A percentile compares a stretch with the other conserved stretches of the same genome.
Conservation (phyloP, 2,888 invertebrate species). For the Lomographa bimaculata region DNA sequence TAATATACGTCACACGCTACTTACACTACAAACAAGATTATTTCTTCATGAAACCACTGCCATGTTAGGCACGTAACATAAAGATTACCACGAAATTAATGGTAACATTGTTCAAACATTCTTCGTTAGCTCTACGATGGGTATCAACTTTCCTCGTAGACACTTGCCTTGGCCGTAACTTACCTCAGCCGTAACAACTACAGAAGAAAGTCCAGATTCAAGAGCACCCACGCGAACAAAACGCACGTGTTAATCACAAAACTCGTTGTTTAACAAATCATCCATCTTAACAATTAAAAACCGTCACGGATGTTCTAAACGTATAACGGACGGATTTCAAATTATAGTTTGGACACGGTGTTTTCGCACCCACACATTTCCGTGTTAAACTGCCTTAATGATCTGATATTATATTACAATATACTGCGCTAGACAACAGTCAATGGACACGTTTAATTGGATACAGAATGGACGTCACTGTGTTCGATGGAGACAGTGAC, state of each 20-base stretch:
- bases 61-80: conserved; percentile 3
- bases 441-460: conserved; percentile 52
- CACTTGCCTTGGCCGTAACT: too few relatives aligned
- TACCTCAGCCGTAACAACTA: conserved; percentile 22
- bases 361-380: conserved; percentile 82
- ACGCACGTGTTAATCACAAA: conserved; percentile 78
- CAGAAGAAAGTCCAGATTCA: conserved; percentile 61
- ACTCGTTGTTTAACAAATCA: conserved; percentile 69
- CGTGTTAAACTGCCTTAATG: conserved; percentile 75
- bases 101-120: conserved; percentile 12
- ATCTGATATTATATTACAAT: conserved; percentile 77
- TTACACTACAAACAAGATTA: too few relatives aligned
- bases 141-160: too few relatives aligned
- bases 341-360: conserved; percentile 82
- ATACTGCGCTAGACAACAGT: conserved; percentile 61
- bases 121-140: conserved; percentile 16
- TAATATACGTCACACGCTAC: too few relatives aligned
- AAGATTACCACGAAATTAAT: conserved; percentile 5
- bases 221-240: conserved; percentile 50
- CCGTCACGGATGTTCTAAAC: conserved; percentile 64
- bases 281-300: conserved; percentile 69
- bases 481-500: conserved; percentile 2
- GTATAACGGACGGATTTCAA: conserved; percentile 64
- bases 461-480: conserved; percentile 20
- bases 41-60: too few relatives aligned